These are phyloP conservation scores for Drosophila bipectinata DNA, from an alignment of 1,140 invertebrate genomes.

Conservation along the genomic window DNA sequence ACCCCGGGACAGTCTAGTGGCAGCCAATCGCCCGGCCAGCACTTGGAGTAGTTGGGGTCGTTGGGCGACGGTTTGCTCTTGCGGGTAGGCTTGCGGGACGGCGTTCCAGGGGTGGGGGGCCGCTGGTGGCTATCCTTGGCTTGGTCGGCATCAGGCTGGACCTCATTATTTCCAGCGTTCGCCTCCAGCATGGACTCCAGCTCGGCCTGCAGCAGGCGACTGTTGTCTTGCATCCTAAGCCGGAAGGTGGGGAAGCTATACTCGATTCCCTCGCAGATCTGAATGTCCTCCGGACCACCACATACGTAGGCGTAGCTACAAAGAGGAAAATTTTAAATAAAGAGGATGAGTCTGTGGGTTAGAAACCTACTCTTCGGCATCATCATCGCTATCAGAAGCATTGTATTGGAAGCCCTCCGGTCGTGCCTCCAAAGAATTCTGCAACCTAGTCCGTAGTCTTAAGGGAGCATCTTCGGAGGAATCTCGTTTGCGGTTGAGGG, in stretches of 20 bases:
- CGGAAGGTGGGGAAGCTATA: conserved; percentile 82
- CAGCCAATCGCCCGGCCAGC: conserved; percentile 90
- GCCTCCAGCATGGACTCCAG: conserved; percentile 64
- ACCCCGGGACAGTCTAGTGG: conserved; percentile 87
- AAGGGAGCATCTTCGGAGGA: conserved; percentile 15
- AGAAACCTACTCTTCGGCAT: conserved; percentile 50
- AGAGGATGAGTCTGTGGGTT: accelerated
- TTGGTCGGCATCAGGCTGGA: not conserved
- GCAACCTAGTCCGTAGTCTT: conserved; percentile 12
- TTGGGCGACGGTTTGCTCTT: conserved; percentile 63
- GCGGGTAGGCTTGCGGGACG: conserved; percentile 23
- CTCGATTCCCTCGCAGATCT: conserved; percentile 77
- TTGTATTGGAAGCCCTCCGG: conserved; percentile 12
- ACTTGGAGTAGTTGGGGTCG: conserved; percentile 85
- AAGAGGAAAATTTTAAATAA: not conserved
- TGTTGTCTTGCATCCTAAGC: conserved; percentile 72
- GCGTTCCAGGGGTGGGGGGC: conserved; percentile 2
- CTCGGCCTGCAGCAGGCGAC: conserved; percentile 49
- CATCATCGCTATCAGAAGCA: conserved; percentile 57
- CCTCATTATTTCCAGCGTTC: conserved; percentile 12
- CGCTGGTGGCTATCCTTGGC: not conserved
- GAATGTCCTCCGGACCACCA: conserved; percentile 66
- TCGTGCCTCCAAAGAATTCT: conserved; percentile 17
- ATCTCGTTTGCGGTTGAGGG: conserved; percentile 27
- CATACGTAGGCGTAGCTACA: conserved; percentile 67